A percentile compares a stretch with the other conserved stretches of the same genome.
These are phyloP conservation scores for Trochalopteron elliotii DNA, from an alignment of 2,113 vertebrate species.

Conservation along the genomic window DNA sequence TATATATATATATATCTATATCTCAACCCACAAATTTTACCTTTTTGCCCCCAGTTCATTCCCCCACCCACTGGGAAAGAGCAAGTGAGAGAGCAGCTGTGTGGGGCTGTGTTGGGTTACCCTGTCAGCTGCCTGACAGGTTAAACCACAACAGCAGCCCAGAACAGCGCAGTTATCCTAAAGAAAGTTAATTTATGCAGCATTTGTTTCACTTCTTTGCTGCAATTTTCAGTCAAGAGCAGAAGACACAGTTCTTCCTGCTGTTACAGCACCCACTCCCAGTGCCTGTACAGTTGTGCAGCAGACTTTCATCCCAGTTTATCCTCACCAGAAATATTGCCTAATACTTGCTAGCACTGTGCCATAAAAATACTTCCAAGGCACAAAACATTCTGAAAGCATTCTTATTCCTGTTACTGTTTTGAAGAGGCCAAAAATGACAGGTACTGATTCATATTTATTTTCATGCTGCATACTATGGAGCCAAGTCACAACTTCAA, in stretches of 20 bases:
- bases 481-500: constrained; percentile 21
- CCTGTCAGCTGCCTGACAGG: background rate
- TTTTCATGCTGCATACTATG: background rate
- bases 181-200: background rate
- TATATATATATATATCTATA: background rate
- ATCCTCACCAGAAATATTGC: background rate
- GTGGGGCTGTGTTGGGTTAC: background rate
- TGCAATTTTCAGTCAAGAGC: background rate
- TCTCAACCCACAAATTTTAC: background rate
- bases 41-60: background rate
- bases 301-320: background rate
- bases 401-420: background rate
- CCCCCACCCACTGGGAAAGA: background rate
- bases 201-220: background rate
- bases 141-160: background rate
- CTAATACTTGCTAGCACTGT: background rate
- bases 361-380: background rate
- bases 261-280: background rate
- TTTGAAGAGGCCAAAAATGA: background rate
- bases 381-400: background rate
- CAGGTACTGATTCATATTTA: background rate
- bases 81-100: background rate
- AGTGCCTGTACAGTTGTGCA: background rate
- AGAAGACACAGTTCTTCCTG: background rate
- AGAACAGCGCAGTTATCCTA: background rate